phyloP scores from a whole-genome alignment of 2,113 vertebrate species.

The Odocoileus virginianus region DNA sequence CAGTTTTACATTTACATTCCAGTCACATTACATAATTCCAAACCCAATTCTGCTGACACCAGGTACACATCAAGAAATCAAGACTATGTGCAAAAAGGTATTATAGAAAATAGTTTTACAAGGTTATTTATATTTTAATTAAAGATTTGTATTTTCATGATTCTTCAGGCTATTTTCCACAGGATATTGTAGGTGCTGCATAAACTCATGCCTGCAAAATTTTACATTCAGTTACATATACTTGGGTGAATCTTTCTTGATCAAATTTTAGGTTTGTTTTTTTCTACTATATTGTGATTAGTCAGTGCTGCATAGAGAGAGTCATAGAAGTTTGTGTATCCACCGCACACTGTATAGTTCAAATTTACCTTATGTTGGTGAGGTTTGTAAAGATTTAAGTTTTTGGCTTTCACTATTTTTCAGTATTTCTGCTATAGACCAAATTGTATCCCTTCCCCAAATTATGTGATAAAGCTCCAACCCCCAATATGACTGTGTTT shows the following conservation, averaged over 20 bases:
- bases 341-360: not conserved
- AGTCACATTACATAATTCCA: not conserved
- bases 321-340: not conserved
- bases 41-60: not conserved
- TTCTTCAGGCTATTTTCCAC: not conserved
- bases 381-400: not conserved
- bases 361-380: not conserved
- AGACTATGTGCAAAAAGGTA: not conserved
- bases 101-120: not conserved
- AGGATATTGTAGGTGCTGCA: not conserved
- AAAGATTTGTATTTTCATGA: not conserved
- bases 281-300: not conserved
- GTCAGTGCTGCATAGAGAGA: not conserved
- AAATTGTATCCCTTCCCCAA: not conserved
- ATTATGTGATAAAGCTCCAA: not conserved
- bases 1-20: not conserved
- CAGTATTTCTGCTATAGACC: not conserved
- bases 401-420: not conserved
- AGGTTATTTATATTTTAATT: not conserved
- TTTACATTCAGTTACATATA: not conserved
- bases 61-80: not conserved
- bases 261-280: not conserved
- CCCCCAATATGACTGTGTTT: not conserved
- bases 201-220: not conserved
- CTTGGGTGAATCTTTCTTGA: not conserved